Evolutionary conservation across 2,888 invertebrate species (phyloP), one percentile per base, ranked within the genome.

Genomic region (Seira sanloemensis): DNA sequence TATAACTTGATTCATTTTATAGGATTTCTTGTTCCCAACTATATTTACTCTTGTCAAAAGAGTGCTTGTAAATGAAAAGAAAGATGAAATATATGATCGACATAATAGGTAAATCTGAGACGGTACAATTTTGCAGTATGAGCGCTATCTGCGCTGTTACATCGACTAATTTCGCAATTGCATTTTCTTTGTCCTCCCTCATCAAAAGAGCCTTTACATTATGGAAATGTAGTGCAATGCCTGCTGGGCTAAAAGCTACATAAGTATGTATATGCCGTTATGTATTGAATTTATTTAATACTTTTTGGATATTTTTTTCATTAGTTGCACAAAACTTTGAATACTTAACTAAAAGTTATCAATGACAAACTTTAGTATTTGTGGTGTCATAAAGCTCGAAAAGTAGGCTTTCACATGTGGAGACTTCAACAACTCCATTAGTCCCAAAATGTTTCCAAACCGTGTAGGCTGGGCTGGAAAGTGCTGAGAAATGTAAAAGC

Each of bases 331-430:
- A n/a, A n/a, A 46, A 46, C 16, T 12, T n/a, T n/a, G n/a, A n/a
- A n/a, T n/a, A n/a, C n/a, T 12, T 24, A 9, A 16, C 83, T 83
- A 89, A 76, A 88, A 89, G 46, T 87, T 88, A 67, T 89, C 88
- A 37, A 89, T 85, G 0, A 88, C 89, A 71, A 89, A 89, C 58
- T 88, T 88, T 1, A 88, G 81, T 24, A 88, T 82, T 19, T 86
- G 86, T n/a, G 84, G 82, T 9, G 88, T 84, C 19, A 88, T 86
- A 25, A 83, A 75, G 26, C 54, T 76, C 12, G 76, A 72, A 62
- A 89, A 89, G 27, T 87, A 86, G 1, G 69, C 37, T 62, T 78
- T 84, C 0, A 82, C 84, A n/a, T 87, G 80, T 0, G 83, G 67
- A 0, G 88, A 88, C 77, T 84, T 86, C 4, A 88, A 81, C 16